Base-by-base conservation (phyloP, 2,888 invertebrate species). In the Papilio protenor region DNA sequence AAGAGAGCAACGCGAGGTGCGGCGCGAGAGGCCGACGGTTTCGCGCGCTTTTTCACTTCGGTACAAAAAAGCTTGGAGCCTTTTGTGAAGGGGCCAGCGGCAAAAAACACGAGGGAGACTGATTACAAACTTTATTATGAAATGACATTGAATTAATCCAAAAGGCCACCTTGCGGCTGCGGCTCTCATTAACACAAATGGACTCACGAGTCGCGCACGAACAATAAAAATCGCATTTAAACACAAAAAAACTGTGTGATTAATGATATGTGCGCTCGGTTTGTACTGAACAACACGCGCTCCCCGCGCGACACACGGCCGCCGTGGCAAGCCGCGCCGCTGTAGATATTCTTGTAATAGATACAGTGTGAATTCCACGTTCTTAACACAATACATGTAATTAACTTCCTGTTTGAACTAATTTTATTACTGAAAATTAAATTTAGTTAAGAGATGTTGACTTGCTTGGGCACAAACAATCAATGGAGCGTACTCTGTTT, bases 171-270 rank as follows among this genome's bases (percentile, higher is more conserved):
- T 93, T 92, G 92, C 86, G 88, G 88, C 87, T 85, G 92, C 86
- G 88, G 88, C 87, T 85, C 87, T 89, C 93, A 93, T 93, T 93
- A 94, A 86, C 88, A 87, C 90, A 90, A 92, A 92, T 91, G 92
- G 89, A 90, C 85, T 87, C 90, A 88, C 88, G 86, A 87, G 83
- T 88, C 87, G 88, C 85, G 85, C 85, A 85, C 86, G 86, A 85
- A 91, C 90, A 93, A 92, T 93, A 91, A 92, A 93, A 93, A 93
- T 93, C 92, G 91, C 92, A 92, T 93, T 92, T 91, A 91, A 86
- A 86, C 85, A 87, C 85, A 85, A 88, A 90, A 89, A 92, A 92
- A 89, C 83, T 81, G 75, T 85, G 87, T 93, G 93, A 93, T 93
- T 93, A 92, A 93, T 92, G 92, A 93, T 87, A 86, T 83, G 81